Percentiles rank a stretch among this genome's conserved stretches.
Conservation (phyloP, 2,888 invertebrate genomes). For the Aporophyla lueneburgensis region DNA sequence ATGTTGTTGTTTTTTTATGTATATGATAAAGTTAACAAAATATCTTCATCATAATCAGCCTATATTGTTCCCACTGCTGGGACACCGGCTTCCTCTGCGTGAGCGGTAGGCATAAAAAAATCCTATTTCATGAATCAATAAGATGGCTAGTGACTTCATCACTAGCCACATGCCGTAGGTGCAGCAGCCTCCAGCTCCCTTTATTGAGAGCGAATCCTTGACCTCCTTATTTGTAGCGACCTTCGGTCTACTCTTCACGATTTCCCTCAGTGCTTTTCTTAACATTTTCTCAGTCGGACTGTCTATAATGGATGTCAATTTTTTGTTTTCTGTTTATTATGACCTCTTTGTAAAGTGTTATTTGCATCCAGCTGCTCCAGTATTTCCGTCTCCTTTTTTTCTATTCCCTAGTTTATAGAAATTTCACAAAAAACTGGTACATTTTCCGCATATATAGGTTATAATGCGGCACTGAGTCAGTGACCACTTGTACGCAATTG, state of each 20-base stretch:
- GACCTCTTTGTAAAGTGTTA: background rate
- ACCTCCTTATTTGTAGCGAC: background rate
- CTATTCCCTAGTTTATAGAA: background rate
- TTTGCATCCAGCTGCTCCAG: background rate
- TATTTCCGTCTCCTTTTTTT: background rate
- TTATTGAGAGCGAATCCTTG: background rate
- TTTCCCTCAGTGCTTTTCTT: background rate
- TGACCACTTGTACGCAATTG: conserved; percentile 87
- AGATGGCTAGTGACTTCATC: no score
- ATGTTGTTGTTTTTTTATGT: no score
- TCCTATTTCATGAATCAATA: no score
- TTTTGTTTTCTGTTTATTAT: background rate
- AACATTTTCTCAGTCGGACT: no score
- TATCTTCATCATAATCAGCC: no score
- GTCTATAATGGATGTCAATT: background rate
- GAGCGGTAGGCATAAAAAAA: no score
- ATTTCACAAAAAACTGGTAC: conserved; percentile 12
- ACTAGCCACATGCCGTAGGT: background rate
- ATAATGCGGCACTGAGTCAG: conserved; percentile 82
- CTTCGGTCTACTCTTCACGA: background rate
- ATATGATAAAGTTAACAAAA: no score
- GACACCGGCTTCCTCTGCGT: no score
- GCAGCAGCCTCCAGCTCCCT: background rate
- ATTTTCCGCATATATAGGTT: conserved; percentile 66
- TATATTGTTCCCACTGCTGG: no score